phyloP scores from a whole-genome alignment of 2,113 vertebrate species.

The Junco hyemalis region DNA sequence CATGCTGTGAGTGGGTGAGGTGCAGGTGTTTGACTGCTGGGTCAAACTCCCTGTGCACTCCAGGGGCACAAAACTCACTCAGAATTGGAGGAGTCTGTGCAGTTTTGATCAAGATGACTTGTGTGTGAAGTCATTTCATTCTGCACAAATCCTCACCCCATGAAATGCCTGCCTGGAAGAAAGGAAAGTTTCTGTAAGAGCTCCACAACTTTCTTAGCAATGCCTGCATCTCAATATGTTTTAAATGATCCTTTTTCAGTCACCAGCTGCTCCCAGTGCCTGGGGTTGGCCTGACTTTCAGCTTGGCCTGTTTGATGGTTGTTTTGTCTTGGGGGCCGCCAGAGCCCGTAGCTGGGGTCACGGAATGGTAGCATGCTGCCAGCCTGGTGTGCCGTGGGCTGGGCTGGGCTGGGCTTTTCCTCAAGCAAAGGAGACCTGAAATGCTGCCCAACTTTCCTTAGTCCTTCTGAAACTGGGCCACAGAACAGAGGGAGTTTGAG shows the following conservation, averaged over 20 bases:
- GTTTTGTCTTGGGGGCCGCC: background rate
- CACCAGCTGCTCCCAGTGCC: background rate
- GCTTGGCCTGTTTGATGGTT: background rate
- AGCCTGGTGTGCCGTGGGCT: background rate
- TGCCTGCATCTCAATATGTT: background rate
- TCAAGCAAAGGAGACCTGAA: background rate
- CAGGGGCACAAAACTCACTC: fast-evolving
- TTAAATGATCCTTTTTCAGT: background rate
- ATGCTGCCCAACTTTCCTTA: background rate
- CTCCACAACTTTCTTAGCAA: background rate
- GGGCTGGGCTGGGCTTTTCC: background rate
- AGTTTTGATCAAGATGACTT: background rate
- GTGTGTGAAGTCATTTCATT: background rate
- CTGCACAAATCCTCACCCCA: background rate
- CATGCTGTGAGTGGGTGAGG: fast-evolving
- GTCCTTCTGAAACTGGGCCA: background rate
- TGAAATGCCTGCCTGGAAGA: background rate
- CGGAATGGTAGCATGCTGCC: background rate
- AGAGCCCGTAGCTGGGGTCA: background rate
- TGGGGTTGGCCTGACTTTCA: background rate
- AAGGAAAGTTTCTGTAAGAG: background rate
- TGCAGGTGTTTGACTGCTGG: background rate
- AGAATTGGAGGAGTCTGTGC: fast-evolving
- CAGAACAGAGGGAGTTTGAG: background rate
- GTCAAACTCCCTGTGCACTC: background rate